Conservation (phyloP, 1,140 invertebrate genomes). For the Zophobas atratus region DNA sequence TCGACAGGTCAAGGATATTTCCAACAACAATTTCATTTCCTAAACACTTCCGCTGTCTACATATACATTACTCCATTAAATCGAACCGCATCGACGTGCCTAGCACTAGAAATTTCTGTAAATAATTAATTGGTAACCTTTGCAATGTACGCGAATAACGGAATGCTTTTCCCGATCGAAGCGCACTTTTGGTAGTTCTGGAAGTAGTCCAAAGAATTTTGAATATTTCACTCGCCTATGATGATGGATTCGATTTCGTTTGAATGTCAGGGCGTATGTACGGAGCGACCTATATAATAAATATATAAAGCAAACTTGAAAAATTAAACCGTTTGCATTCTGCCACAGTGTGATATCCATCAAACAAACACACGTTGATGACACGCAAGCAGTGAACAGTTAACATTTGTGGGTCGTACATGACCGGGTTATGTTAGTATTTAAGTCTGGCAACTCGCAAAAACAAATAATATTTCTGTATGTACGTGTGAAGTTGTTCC, state of each 20-base stretch:
- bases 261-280: neutral
- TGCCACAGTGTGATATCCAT: slow-evolving; percentile 7
- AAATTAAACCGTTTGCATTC: slow-evolving; percentile 29
- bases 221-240: neutral
- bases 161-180: neutral
- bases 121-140: no score
- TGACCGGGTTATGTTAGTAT: slow-evolving; percentile 25
- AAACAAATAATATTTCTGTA: slow-evolving; percentile 19
- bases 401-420: slow-evolving; percentile 37
- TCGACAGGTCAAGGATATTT: slow-evolving; percentile 1
- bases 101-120: no score
- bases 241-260: slow-evolving; percentile 8
- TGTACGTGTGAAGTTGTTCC: neutral
- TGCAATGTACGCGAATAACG: neutral
- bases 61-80: no score
- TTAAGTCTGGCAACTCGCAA: slow-evolving; percentile 8
- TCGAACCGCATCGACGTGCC: no score
- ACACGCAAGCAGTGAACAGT: slow-evolving; percentile 32
- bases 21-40: neutral
- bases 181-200: neutral
- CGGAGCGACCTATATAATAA: slow-evolving; percentile 10
- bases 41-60: neutral
- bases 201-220: slow-evolving; percentile 9
- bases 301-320: neutral
- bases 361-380: neutral